Percentiles rank a stretch among this genome's conserved stretches.
Evolutionary conservation across 2,888 invertebrate genomes (phyloP).

Genomic region (Hirtodrosophila trivittata): DNA sequence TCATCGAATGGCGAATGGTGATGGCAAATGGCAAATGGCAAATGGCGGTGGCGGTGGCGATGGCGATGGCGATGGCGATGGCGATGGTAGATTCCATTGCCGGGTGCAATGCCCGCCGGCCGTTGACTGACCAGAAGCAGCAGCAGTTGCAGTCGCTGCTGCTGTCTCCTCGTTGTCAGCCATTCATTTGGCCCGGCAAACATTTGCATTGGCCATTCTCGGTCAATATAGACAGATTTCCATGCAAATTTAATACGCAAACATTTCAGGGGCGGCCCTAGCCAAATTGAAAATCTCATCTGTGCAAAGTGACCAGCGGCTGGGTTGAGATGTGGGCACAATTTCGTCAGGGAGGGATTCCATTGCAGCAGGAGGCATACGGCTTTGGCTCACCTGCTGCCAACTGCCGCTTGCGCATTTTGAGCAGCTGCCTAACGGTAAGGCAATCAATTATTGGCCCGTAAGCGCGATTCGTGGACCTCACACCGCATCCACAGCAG

Average conservation of each 20-base stretch:
- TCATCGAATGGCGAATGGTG: constrained; percentile 46
- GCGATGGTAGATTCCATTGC: constrained; percentile 26
- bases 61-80: constrained; percentile 17
- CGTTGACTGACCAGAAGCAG: constrained; percentile 54
- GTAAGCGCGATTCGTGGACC: constrained; percentile 46
- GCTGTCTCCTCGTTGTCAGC: constrained; percentile 47
- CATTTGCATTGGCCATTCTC: constrained; percentile 80
- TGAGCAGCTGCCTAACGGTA: constrained; percentile 74
- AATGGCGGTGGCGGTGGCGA: constrained; percentile 10
- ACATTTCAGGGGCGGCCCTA: constrained; percentile 75
- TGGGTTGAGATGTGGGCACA: neutral
- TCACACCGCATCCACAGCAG: constrained; percentile 21
- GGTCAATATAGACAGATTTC: constrained; percentile 84
- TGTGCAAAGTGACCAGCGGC: constrained; percentile 71
- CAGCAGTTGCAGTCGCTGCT: constrained; percentile 26
- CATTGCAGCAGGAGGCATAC: constrained; percentile 1
- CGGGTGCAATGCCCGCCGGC: constrained; percentile 71
- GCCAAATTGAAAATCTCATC: constrained; percentile 84
- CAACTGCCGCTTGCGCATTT: constrained; percentile 65
- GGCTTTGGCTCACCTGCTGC: constrained; percentile 40
- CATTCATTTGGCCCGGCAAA: constrained; percentile 72
- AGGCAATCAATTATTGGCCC: constrained; percentile 79
- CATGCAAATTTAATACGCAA: constrained; percentile 84
- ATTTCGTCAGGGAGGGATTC: no score
- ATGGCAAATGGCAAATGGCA: constrained; percentile 31